Conservation (phyloP, 2,797 vertebrate genomes). For the Falco berigora region DNA sequence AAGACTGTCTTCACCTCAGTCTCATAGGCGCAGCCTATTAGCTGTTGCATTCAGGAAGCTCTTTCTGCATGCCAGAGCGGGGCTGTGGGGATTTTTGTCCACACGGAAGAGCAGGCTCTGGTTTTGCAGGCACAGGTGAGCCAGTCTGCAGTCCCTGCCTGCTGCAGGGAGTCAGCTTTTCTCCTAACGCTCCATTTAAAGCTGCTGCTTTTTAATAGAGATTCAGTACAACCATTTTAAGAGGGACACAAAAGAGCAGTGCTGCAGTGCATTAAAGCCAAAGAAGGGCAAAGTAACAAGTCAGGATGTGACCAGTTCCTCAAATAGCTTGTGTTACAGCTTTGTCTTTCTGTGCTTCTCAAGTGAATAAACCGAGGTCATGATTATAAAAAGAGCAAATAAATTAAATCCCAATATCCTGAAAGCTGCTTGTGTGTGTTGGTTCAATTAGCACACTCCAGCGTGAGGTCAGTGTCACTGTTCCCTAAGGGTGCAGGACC, state of each 20-base stretch:
- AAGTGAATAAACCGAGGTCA: not conserved
- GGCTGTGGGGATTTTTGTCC: not conserved
- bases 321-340: not conserved
- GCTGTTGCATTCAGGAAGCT: not conserved
- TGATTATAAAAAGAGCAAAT: not conserved
- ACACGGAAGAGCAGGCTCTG: not conserved
- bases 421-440: not conserved
- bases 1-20: not conserved
- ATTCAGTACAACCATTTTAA: not conserved
- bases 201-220: not conserved
- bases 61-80: rapidly evolving
- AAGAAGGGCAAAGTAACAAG: not conserved
- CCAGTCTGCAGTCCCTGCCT: not conserved
- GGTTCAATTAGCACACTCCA: not conserved
- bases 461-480: not conserved
- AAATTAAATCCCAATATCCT: not conserved
- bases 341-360: not conserved
- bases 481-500: not conserved
- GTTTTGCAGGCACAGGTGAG: not conserved
- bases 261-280: not conserved
- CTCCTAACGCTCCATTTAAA: not conserved
- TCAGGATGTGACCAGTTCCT: not conserved
- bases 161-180: not conserved
- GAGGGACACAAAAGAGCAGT: not conserved
- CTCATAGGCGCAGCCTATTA: not conserved